phyloP scores from a whole-genome alignment of 2,888 invertebrate species.

The Athalia cordata region DNA sequence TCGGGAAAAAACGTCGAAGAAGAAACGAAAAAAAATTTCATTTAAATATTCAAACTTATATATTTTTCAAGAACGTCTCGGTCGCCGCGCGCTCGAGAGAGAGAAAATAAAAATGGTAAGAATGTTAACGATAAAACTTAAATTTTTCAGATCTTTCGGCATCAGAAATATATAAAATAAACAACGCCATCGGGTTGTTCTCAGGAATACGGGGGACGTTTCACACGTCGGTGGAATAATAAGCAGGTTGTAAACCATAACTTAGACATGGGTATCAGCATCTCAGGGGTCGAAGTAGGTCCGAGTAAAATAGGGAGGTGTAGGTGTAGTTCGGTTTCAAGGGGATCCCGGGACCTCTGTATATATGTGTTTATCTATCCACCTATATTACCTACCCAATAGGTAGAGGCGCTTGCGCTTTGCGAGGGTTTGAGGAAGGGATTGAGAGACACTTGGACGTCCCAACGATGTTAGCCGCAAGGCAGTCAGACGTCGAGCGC shows the following conservation, averaged over 20 bases:
- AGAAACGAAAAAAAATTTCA: too few species aligned
- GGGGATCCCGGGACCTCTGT: conserved; percentile 31
- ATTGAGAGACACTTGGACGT: conserved; percentile 26
- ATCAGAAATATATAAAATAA: neutral
- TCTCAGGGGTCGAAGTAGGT: conserved; percentile 21
- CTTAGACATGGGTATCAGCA: too few species aligned
- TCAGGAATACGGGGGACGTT: too few species aligned
- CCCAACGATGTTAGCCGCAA: conserved; percentile 48
- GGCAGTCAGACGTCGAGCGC: conserved; percentile 72
- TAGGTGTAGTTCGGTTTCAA: conserved; percentile 10
- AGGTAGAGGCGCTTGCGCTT: conserved; percentile 30
- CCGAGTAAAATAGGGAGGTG: conserved; percentile 9
- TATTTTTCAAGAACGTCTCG: too few species aligned
- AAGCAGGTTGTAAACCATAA: too few species aligned
- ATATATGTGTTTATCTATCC: neutral
- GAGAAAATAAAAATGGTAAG: too few species aligned
- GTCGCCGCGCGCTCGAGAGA: too few species aligned
- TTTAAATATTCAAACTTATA: too few species aligned
- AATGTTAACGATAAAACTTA: neutral
- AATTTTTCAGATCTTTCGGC: neutral
- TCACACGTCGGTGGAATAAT: too few species aligned
- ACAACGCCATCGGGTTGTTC: too few species aligned
- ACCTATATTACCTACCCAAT: conserved; percentile 8
- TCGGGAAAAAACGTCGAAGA: too few species aligned
- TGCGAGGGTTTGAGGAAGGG: conserved; percentile 21